Evolutionary conservation across 2,888 invertebrate species (phyloP), one percentile per base, ranked within the genome.

Genomic region (Capitulum mitella): DNA sequence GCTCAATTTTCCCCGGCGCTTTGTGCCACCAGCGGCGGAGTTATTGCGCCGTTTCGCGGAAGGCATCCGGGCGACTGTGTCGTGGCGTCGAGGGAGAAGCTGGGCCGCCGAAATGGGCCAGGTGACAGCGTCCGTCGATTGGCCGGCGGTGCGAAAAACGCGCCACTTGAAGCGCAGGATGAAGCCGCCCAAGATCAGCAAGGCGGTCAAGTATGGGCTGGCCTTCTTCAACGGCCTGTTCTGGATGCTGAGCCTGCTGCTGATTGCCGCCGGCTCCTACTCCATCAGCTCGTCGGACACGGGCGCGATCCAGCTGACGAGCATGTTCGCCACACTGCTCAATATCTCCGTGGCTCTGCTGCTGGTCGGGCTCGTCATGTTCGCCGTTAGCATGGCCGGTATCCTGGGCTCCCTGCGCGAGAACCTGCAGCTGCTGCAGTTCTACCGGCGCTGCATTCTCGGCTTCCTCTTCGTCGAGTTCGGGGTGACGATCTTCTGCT

Each of bases 341-440:
- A 86, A 87, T 81, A 80, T 87, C 46, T 85, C 86, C 16, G 84
- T 87, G 26, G 82, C 86, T 34, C 82, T 86, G 58, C 84, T 87
- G 75, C 83, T 86, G 26, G 81, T 85, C 76, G 86, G 87, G 19
- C 81, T 83, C 74, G 81, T 86, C 46, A 84, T 86, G 34, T 87
- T 87, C 82, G 77, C 85, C 61, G 84, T 87, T 29, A 85, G 85
- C 76, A 86, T 86, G 82, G 84, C 85, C 79, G 87, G 87, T 34
- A 87, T 86, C 83, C 82, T 87, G 46, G 87, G 87, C 70, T 86
- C 87, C 37, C 83, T 87, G 37, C 81, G 87, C 80, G 87, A 87
- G 82, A 87, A 87, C 81, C 83, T 85, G 12, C 84, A 83, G 79
- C 83, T 87, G 40, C 83, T 87, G 6, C 85, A 85, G 83, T 81